Evolutionary conservation across 2,797 vertebrate genomes (phyloP).

Genomic region (Ficedula albicollis): DNA sequence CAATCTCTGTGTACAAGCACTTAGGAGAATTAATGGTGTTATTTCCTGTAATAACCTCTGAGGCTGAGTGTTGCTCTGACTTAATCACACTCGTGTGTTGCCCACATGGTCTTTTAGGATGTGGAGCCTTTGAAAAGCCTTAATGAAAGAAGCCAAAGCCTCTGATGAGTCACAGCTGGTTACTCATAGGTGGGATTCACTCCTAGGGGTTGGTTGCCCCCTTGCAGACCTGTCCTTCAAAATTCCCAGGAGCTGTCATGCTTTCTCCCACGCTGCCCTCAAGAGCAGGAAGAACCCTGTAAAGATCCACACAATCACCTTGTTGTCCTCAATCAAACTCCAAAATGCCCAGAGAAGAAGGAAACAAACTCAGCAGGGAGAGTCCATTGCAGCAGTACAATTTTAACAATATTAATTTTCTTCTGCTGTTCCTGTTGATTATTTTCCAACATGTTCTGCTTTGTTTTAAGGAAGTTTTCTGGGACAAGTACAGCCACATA

Average conservation of each 20-base stretch:
- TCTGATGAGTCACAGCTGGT: constrained; percentile 30
- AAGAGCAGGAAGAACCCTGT: not conserved
- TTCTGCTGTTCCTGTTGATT: not conserved
- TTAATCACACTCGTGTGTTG: not conserved
- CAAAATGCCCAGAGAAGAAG: not conserved
- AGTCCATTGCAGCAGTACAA: not conserved
- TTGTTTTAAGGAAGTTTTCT: not conserved
- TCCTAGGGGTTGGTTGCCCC: not conserved
- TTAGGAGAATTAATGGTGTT: constrained; percentile 2
- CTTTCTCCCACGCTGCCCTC: not conserved
- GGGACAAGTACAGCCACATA: not conserved
- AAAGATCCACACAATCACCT: not conserved
- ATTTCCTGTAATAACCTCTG: constrained; percentile 1
- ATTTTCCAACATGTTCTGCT: not conserved
- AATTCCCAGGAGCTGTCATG: not conserved
- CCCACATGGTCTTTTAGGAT: not conserved
- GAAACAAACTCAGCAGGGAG: not conserved
- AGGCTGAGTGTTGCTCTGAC: not conserved
- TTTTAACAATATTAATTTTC: not conserved
- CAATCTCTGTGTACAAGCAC: not conserved
- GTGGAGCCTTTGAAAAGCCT: not conserved
- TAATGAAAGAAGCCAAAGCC: constrained; percentile 16
- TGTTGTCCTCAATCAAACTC: not conserved
- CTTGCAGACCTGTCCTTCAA: not conserved
- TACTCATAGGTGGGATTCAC: constrained; percentile 28